A percentile compares a stretch with the other conserved stretches of the same genome.
Evolutionary conservation across 1,140 invertebrate genomes (phyloP).

Genomic region (Antheraea pernyi): DNA sequence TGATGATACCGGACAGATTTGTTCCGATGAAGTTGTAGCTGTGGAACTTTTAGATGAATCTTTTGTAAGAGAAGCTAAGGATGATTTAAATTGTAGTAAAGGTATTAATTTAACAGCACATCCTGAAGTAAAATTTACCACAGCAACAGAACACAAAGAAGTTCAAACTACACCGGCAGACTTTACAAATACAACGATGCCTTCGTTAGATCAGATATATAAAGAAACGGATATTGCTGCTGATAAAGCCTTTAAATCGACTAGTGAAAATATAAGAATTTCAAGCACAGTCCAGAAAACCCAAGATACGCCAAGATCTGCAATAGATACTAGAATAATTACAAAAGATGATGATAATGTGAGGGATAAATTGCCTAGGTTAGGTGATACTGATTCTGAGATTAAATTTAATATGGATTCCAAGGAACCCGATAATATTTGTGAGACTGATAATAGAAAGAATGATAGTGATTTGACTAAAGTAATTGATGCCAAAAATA

Average conservation of each 20-base stretch:
- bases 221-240: not conserved
- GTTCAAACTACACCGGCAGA: not conserved
- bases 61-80: not conserved
- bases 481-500: conserved; percentile 10
- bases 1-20: not conserved
- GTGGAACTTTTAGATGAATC: not conserved
- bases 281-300: not conserved
- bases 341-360: not conserved
- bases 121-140: not conserved
- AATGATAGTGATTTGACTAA: conserved; percentile 4
- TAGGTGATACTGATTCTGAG: not conserved
- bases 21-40: not conserved
- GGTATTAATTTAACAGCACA: not conserved
- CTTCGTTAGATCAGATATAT: not conserved
- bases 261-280: not conserved
- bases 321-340: not conserved
- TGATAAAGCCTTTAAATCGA: not conserved
- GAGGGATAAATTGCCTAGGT: not conserved
- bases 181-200: not conserved
- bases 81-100: not conserved
- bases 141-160: not conserved
- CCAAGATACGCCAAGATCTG: not conserved
- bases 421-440: not conserved
- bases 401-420: not conserved
- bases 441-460: conserved; percentile 6